A percentile compares a stretch with the other conserved stretches of the same genome.
These are phyloP conservation scores for Cecropterus lyciades DNA, from an alignment of 1,140 invertebrate species.

Conservation along the genomic window DNA sequence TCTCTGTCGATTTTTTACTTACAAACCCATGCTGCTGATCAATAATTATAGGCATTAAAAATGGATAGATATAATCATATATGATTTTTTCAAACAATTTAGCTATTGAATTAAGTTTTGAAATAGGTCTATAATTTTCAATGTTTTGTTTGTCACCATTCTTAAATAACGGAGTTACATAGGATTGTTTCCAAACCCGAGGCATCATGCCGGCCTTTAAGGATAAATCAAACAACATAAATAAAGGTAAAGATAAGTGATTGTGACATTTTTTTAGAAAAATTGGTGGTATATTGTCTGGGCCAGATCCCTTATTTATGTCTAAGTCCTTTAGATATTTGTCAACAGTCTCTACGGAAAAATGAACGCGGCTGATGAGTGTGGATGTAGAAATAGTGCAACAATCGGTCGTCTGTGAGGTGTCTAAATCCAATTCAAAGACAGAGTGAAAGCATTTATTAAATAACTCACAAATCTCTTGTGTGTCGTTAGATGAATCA, in stretches of 20 bases:
- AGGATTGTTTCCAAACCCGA: conserved; percentile 37
- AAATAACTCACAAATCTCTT: conserved; percentile 8
- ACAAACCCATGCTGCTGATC: conserved; percentile 28
- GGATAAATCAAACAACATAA: no score
- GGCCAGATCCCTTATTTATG: conserved; percentile 24
- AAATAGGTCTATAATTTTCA: conserved; percentile 39
- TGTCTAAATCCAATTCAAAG: neutral
- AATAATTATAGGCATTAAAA: conserved; percentile 8
- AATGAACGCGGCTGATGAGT: neutral
- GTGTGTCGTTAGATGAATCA: neutral
- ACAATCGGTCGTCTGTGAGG: neutral
- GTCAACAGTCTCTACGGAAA: neutral
- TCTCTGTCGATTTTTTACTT: conserved; percentile 27
- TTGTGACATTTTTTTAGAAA: conserved; percentile 29
- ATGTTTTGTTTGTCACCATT: conserved; percentile 37
- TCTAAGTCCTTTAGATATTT: conserved; percentile 22
- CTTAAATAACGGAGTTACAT: conserved; percentile 34
- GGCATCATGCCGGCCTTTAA: conserved; percentile 31
- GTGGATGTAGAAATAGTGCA: neutral
- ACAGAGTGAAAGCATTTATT: conserved; percentile 14
- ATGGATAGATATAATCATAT: conserved; percentile 24
- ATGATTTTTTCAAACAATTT: conserved; percentile 35
- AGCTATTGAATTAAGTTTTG: conserved; percentile 25
- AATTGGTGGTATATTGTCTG: conserved; percentile 30
- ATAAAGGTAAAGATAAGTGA: conserved; percentile 15